Evolutionary conservation across 2,888 invertebrate species (phyloP), one percentile per base, ranked within the genome.

Genomic region (Lasius platythorax): DNA sequence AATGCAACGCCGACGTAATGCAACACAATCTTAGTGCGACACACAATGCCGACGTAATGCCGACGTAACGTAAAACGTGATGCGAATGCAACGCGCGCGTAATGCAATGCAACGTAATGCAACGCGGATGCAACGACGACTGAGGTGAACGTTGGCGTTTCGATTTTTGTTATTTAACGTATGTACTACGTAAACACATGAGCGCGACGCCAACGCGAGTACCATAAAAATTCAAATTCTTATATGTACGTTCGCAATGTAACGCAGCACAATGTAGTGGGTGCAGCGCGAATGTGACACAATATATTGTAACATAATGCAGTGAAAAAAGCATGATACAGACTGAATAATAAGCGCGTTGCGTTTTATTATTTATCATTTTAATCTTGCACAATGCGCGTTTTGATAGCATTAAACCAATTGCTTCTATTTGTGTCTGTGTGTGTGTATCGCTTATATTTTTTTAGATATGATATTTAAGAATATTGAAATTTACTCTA

Each of bases 31-130:
- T 46, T 37, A 53, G 15, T 37, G 46, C 12, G 72, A 61, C 18
- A 28, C 58, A 43, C 61, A 72, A 79, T 72, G 61, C 28, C 79
- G 28, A 46, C 37, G 58, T 72, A 79, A 79, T 56, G 68, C 68
- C 78, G 68, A 78, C 78, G 43, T 68, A 68, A 67, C 58, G 58
- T 15, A 79, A 79, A 79, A 79, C 61, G 72, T 61, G 72, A 72
- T 46, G 61, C 79, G 79, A 79, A 70, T 79, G 72, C 43, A 15
- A 78, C 37, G 8, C 67, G 28, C 18, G 66, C 37, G 37, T 76
- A 76, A 66, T 76, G 50, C 40, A 76, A 76, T 15, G 75, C 64
- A 76, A 53, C 37, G 37, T 40, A 76, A 76, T 11, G 76, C 64
- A 66, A 53, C 18, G 67, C n/a, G 50, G 23, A 76, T 12, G 78